phyloP scores from a whole-genome alignment of 37 sponge, comb jelly and placozoan species.

The Hormiphora californensis region DNA sequence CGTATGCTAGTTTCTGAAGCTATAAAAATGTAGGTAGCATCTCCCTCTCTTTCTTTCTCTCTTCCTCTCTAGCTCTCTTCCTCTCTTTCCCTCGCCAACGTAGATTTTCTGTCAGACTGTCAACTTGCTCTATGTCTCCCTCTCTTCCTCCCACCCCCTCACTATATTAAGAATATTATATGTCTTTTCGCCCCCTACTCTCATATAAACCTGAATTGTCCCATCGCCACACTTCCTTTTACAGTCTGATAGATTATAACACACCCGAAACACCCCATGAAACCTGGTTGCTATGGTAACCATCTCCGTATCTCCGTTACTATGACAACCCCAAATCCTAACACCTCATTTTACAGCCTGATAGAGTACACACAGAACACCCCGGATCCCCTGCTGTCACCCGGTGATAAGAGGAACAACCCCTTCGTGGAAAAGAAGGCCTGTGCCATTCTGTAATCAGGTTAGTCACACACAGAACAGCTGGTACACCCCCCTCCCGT shows the following conservation, averaged over 20 bases:
- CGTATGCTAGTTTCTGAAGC: conserved; percentile 48
- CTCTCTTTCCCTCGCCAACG: neutral
- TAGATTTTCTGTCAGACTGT: neutral
- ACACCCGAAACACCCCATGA: neutral
- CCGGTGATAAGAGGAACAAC: conserved; percentile 46
- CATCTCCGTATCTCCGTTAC: too few relatives aligned
- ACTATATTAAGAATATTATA: too few relatives aligned
- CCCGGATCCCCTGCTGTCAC: conserved; percentile 33
- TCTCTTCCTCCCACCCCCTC: too few relatives aligned
- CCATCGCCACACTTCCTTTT: too few relatives aligned
- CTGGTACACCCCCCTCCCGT: too few relatives aligned
- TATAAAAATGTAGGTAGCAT: conserved; percentile 16
- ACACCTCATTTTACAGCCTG: conserved; percentile 7
- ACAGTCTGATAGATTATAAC: neutral
- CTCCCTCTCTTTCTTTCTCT: neutral
- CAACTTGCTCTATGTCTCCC: neutral
- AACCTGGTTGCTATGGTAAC: too few relatives aligned
- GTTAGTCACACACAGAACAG: neutral
- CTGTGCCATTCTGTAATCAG: conserved; percentile 16
- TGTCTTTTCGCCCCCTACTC: too few relatives aligned
- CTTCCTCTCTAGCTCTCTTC: neutral
- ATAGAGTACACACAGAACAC: conserved; percentile 40
- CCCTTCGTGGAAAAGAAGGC: conserved; percentile 50
- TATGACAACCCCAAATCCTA: too few relatives aligned
- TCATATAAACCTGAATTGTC: too few relatives aligned